Percentiles rank a stretch among this genome's conserved stretches.
phyloP scores from a whole-genome alignment of 2,113 vertebrate genomes.

The Heterotilapia buettikoferi region DNA sequence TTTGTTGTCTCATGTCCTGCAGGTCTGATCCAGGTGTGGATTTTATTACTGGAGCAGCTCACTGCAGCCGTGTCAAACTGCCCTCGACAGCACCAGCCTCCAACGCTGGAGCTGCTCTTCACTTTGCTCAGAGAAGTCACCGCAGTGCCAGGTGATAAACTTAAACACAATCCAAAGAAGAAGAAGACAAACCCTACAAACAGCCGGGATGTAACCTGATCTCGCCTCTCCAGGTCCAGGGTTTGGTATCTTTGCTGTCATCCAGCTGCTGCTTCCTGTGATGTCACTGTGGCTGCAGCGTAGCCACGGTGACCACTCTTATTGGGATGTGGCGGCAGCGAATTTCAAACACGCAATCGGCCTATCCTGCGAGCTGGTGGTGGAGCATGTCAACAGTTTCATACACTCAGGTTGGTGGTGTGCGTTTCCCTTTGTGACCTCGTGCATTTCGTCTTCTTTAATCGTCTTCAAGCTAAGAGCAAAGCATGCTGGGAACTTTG shows the following conservation, averaged over 20 bases:
- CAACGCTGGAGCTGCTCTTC: conserved; percentile 91
- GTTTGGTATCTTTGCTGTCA: conserved; percentile 92
- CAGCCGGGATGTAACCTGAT: rapidly evolving
- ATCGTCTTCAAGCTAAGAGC: not conserved
- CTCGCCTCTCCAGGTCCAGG: conserved; percentile 79
- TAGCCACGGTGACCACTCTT: conserved; percentile 89
- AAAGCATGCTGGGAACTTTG: not conserved
- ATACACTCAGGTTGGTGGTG: conserved; percentile 79
- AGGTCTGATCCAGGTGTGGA: conserved; percentile 98
- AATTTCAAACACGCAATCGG: conserved; percentile 99
- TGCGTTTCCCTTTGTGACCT: not conserved
- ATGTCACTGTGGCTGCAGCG: conserved; percentile 95
- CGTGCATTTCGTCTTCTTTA: rapidly evolving
- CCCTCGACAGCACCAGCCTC: conserved; percentile 93
- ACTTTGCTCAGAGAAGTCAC: conserved; percentile 86
- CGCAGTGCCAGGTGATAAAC: conserved; percentile 77
- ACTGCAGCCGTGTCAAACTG: conserved; percentile 93
- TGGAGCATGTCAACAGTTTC: conserved; percentile 93
- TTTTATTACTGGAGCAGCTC: conserved; percentile 90
- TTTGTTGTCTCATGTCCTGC: not conserved
- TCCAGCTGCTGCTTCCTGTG: conserved; percentile 93
- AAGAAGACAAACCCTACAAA: too few species aligned
- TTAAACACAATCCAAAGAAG: rapidly evolving
- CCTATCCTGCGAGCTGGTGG: conserved; percentile 92
- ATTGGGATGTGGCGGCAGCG: conserved; percentile 91